These are phyloP conservation scores for Stichodactyla helianthus DNA, from an alignment of 64 coral and sea anemone genomes.

Conservation along the genomic window DNA sequence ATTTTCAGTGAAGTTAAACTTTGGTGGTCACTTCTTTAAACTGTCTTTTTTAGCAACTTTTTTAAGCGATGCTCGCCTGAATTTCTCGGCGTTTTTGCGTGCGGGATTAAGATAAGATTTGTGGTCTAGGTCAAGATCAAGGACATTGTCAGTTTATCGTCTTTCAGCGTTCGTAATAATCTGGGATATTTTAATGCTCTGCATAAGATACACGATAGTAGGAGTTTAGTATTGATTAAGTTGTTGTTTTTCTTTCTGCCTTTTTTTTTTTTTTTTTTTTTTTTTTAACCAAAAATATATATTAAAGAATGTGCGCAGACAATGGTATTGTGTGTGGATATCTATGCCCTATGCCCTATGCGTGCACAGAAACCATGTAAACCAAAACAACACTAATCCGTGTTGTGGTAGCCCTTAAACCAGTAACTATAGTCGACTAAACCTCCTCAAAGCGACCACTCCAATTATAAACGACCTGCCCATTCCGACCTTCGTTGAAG, in stretches of 20 bases:
- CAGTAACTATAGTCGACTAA: background rate
- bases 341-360: too few species aligned
- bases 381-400: background rate
- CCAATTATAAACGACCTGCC: background rate
- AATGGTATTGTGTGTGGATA: background rate
- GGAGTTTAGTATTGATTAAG: background rate
- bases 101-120: background rate
- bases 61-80: background rate
- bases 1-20: background rate
- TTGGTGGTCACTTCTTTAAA: background rate
- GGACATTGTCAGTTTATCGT: conserved; percentile 5
- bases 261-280: background rate
- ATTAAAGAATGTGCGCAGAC: background rate
- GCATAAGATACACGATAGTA: background rate
- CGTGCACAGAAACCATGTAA: background rate
- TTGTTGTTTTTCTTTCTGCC: background rate
- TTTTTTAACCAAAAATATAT: background rate
- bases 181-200: background rate
- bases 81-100: background rate
- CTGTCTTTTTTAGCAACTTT: background rate
- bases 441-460: background rate
- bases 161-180: background rate
- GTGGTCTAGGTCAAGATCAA: background rate
- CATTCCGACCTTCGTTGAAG: background rate
- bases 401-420: background rate